Evolutionary conservation across 2,797 vertebrate genomes (phyloP), one percentile per base, ranked within the genome.

Genomic region (Oryzias dopingdopingensis): DNA sequence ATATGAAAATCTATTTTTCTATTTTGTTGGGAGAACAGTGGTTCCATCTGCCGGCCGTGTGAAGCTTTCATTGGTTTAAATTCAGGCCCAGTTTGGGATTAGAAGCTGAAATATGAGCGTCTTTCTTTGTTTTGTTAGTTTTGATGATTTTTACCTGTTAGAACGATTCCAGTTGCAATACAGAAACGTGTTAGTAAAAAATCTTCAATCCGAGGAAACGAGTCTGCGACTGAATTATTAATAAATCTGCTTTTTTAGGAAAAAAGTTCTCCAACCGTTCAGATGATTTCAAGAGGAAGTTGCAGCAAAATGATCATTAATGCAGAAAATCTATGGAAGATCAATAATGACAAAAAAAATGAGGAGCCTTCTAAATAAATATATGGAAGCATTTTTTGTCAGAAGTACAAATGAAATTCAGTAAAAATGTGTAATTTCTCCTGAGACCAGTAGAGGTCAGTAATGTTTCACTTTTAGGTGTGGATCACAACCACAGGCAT

Each of bases 1-100:
- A 95, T 94, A 94, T 89, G 83, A 90, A 86, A 90, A 93, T 94
- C 90, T 95, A 94, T 95, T 94, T 95, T 96, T 96, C 93, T 96
- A 92, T 90, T 91, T 94, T 92, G 90, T 91, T 91, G 88, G 88
- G 88, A 83, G 85, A 87, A 89, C 86, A 80, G 88, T 64, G 87
- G 87, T 88, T 87, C 80, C 86, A 83, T 88, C 81, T 83, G 90
- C 90, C 90, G 90, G 91, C 90, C 86, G 90, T 93, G 90, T 89
- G 77, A 82, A 74, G 84, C 72, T 88, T 86, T 89, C 82, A 77
- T 84, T 84, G 80, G 85, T 92, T 85, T 65, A 84, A 67, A 81
- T 82, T 72, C 74, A 86, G 81, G 83, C 52, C 65, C 67, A 79
- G 67, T 91, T 89, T 89, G 70, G 79, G 83, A 84, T 87, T 86